Evolutionary conservation across 2,113 vertebrate species (phyloP).

Genomic region (Indri indri): DNA sequence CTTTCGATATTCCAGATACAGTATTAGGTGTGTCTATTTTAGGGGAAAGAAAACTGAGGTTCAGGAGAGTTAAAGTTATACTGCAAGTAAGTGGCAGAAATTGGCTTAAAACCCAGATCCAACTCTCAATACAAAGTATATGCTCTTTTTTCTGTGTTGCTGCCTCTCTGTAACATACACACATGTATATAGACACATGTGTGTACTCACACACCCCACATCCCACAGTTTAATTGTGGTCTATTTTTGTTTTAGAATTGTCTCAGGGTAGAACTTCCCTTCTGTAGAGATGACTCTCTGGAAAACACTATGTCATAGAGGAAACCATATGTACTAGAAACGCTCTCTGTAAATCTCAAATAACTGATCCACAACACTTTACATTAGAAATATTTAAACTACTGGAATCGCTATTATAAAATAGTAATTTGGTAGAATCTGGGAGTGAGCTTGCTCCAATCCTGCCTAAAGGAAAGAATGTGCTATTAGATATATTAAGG

Average conservation of each 20-base stretch:
- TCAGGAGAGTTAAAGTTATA: not conserved
- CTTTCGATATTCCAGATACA: not conserved
- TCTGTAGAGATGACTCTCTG: not conserved
- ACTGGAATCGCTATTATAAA: conserved; percentile 19
- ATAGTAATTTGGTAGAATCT: conserved; percentile 2
- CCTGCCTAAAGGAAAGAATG: conserved; percentile 17
- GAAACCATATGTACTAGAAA: not conserved
- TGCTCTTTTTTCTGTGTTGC: not conserved
- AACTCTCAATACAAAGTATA: not conserved
- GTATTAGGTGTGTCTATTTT: not conserved
- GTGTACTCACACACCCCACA: not conserved
- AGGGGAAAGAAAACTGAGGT: not conserved
- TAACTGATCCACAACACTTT: conserved; percentile 3
- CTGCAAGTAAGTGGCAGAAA: not conserved
- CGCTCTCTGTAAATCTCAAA: conserved; percentile 9
- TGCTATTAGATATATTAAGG: conserved; percentile 66
- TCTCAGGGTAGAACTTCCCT: not conserved
- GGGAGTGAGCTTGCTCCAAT: conserved; percentile 6
- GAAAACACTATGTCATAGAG: not conserved
- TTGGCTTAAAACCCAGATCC: not conserved
- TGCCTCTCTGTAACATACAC: not conserved
- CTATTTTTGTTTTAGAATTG: conserved; percentile 43
- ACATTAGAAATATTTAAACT: conserved; percentile 27
- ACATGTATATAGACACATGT: not conserved
- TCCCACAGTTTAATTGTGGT: not conserved